phyloP scores from a whole-genome alignment of 2,888 invertebrate species.

The Tipula helvola region DNA sequence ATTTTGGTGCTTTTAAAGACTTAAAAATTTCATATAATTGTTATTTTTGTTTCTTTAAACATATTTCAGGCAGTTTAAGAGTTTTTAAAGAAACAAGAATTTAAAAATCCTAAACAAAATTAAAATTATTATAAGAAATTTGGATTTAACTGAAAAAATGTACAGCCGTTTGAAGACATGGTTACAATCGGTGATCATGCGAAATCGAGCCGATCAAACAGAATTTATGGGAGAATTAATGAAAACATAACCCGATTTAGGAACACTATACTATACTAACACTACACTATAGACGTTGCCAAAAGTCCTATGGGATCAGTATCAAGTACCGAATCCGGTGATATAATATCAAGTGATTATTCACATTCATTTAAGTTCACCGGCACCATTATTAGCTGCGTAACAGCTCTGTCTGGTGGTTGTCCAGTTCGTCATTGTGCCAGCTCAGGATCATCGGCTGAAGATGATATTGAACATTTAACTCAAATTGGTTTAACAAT shows the following conservation, averaged over 20 bases:
- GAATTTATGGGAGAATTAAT: slow-evolving; percentile 74
- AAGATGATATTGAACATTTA: slow-evolving; percentile 46
- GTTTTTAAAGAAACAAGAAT: no score
- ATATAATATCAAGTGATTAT: slow-evolving; percentile 45
- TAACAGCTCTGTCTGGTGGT: slow-evolving; percentile 55
- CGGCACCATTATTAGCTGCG: slow-evolving; percentile 60
- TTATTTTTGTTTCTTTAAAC: no score
- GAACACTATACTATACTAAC: slow-evolving; percentile 88
- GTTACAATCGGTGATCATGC: slow-evolving; percentile 71
- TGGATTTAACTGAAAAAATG: slow-evolving; percentile 87
- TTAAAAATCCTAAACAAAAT: no score
- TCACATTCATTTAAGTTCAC: slow-evolving; percentile 52
- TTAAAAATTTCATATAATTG: no score
- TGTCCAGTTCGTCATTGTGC: slow-evolving; percentile 66
- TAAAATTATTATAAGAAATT: no score
- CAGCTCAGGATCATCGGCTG: slow-evolving; percentile 64
- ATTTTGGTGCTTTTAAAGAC: no score
- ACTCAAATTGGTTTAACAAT: slow-evolving; percentile 63
- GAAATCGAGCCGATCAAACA: slow-evolving; percentile 73
- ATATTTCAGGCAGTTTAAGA: no score
- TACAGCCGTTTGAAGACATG: slow-evolving; percentile 78
- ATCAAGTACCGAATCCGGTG: slow-evolving; percentile 74
- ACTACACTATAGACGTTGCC: slow-evolving; percentile 61
- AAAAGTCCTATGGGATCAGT: slow-evolving; percentile 80
- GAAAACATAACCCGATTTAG: slow-evolving; percentile 89